Conservation (phyloP, 2,113 vertebrate species). For the Zosterops borbonicus region DNA sequence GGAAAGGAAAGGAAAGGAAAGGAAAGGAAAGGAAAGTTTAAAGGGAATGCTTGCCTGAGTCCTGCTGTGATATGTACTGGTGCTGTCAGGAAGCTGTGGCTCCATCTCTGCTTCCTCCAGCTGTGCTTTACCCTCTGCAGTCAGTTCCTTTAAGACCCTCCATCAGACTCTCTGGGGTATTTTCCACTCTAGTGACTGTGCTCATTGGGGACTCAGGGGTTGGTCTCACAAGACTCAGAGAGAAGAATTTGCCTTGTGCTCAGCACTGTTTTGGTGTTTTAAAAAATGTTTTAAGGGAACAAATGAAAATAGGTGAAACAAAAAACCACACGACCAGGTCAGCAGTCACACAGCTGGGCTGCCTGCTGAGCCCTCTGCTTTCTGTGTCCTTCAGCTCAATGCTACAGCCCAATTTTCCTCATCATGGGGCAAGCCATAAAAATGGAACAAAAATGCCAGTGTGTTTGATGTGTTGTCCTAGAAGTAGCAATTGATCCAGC, state of each 20-base stretch:
- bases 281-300: neutral
- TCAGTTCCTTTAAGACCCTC: neutral
- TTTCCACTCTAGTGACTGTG: rapidly evolving
- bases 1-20: neutral
- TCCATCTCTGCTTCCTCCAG: neutral
- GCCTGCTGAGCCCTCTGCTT: neutral
- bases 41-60: neutral
- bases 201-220: rapidly evolving
- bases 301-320: neutral
- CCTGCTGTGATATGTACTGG: neutral
- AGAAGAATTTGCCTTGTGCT: neutral
- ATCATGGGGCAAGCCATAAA: neutral
- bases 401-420: rapidly evolving
- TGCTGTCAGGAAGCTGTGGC: neutral
- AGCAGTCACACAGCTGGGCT: rapidly evolving
- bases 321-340: neutral
- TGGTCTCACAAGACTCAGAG: neutral
- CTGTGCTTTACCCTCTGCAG: neutral
- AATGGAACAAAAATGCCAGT: neutral
- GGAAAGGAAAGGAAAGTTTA: neutral
- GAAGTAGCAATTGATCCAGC: neutral
- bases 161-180: neutral
- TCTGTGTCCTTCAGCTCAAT: neutral
- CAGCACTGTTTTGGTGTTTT: neutral
- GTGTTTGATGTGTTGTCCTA: neutral